Evolutionary conservation across 2,797 vertebrate species (phyloP).

Genomic region (Lepus townsendii): DNA sequence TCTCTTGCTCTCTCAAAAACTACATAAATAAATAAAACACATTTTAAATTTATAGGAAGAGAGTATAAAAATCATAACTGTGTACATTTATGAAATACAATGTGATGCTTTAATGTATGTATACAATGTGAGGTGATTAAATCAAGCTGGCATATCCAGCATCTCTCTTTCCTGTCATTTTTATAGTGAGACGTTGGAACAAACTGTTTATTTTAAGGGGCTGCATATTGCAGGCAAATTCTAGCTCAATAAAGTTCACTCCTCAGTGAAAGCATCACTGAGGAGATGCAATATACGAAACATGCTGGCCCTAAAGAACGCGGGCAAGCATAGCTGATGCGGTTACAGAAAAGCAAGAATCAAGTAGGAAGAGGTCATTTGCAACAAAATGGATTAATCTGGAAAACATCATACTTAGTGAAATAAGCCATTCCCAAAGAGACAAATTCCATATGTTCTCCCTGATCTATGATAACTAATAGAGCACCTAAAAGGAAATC

Average conservation of each 20-base stretch:
- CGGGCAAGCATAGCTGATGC: neutral
- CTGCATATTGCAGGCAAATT: neutral
- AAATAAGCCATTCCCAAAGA: too few relatives aligned
- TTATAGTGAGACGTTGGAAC: neutral
- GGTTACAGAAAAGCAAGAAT: conserved; percentile 21
- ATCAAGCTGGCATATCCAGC: neutral
- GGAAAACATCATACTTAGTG: too few relatives aligned
- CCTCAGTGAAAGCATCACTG: neutral
- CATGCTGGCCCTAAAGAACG: neutral
- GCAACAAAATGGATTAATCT: too few relatives aligned
- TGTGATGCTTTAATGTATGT: neutral
- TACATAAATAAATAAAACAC: too few relatives aligned
- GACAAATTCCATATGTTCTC: too few relatives aligned
- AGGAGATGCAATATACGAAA: neutral
- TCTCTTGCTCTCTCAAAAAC: too few relatives aligned
- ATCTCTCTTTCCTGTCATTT: neutral
- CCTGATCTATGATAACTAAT: too few relatives aligned
- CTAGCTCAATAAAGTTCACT: neutral
- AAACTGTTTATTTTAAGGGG: neutral
- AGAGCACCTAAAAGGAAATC: too few relatives aligned
- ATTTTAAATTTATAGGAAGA: too few relatives aligned
- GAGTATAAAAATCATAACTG: neutral
- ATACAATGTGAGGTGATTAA: neutral
- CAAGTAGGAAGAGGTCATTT: neutral
- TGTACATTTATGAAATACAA: neutral